Evolutionary conservation across 2,888 invertebrate genomes (phyloP).

Genomic region (Masnerella sp.): DNA sequence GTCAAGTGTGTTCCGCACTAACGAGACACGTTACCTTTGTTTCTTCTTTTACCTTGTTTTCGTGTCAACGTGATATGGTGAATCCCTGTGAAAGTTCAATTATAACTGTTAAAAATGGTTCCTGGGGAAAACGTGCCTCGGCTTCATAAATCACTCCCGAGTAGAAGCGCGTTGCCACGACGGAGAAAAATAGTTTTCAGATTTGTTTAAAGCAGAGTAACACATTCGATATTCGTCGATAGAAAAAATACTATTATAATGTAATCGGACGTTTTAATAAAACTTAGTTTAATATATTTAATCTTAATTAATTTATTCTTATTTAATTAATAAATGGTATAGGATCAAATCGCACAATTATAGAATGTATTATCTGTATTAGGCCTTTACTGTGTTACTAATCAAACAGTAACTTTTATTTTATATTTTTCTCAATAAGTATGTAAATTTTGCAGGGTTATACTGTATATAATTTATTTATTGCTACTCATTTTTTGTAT

Average conservation of each 20-base stretch:
- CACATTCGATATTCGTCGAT: no score
- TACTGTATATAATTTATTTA: conserved; percentile 43
- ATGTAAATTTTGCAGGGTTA: conserved; percentile 48
- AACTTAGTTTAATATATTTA: not conserved
- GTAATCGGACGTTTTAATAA: no score
- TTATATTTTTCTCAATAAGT: no score
- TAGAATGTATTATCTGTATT: no score
- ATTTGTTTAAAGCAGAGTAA: not conserved
- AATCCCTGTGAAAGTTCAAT: conserved; percentile 38
- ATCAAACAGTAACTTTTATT: not conserved
- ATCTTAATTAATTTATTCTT: no score
- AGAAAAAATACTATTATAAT: no score
- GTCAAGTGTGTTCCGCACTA: conserved; percentile 17
- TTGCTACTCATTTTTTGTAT: conserved; percentile 38
- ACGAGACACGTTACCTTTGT: conserved; percentile 18
- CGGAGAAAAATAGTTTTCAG: conserved; percentile 8
- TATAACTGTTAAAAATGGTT: conserved; percentile 12
- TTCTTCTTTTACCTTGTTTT: not conserved
- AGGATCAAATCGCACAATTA: no score
- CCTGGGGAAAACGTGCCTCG: not conserved
- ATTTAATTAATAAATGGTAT: no score
- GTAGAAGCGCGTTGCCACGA: not conserved
- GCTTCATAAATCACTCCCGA: conserved; percentile 10
- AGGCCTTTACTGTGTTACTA: no score
- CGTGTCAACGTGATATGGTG: conserved; percentile 31